Conservation (phyloP, 2,797 vertebrate genomes). For the Premnoplex brunnescens region DNA sequence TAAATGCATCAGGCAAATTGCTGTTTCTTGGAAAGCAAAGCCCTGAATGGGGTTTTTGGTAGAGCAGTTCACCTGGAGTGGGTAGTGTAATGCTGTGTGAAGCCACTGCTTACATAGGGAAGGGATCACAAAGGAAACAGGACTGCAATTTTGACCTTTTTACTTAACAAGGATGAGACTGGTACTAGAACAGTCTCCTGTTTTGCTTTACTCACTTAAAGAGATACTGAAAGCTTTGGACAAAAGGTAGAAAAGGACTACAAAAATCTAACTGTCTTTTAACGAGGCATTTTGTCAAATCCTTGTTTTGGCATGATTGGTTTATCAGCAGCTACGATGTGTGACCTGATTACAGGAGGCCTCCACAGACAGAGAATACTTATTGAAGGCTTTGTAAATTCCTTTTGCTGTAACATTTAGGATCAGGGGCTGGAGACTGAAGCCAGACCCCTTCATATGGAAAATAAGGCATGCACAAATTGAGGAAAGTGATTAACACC, state of each 20-base stretch:
- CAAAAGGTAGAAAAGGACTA: neutral
- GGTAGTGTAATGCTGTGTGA: neutral
- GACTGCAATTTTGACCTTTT: neutral
- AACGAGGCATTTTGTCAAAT: neutral
- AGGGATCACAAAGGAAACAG: neutral
- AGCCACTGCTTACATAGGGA: neutral
- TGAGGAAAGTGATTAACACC: neutral
- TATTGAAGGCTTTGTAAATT: neutral
- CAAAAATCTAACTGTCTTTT: neutral
- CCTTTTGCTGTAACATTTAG: neutral
- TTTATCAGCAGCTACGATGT: neutral
- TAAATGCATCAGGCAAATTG: neutral
- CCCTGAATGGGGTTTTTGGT: neutral
- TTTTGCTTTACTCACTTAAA: neutral
- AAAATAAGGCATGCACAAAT: neutral
- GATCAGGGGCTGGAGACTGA: neutral
- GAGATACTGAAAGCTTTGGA: neutral
- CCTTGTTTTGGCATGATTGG: neutral
- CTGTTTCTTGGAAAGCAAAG: neutral
- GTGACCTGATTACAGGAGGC: neutral
- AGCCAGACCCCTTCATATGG: neutral
- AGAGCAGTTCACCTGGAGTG: neutral
- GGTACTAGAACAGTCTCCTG: neutral
- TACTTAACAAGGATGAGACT: neutral
- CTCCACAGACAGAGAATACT: neutral